These are phyloP conservation scores for Aricia artaxerxes DNA, from an alignment of 2,888 invertebrate genomes.

Conservation along the genomic window DNA sequence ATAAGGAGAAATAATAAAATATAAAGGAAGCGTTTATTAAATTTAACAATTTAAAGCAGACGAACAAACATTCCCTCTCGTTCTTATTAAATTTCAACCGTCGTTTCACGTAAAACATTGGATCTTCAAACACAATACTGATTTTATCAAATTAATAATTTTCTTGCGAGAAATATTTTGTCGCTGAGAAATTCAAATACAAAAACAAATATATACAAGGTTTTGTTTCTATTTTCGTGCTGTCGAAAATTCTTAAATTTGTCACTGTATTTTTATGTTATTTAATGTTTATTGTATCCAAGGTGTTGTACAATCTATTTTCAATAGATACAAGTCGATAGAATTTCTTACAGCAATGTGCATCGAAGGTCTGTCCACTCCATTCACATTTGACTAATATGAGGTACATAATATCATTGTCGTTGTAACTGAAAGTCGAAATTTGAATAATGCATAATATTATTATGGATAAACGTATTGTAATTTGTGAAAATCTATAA, in stretches of 20 bases:
- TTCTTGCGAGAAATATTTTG: conserved; percentile 14
- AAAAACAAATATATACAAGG: background rate
- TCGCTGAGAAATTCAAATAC: conserved; percentile 8
- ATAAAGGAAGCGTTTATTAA: background rate
- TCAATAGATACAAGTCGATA: background rate
- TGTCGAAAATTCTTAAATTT: background rate
- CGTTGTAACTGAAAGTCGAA: too few relatives aligned
- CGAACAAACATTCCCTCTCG: conserved; percentile 19
- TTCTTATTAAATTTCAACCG: conserved; percentile 19
- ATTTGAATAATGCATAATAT: too few relatives aligned
- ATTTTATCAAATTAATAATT: conserved; percentile 23
- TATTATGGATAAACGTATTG: too few relatives aligned
- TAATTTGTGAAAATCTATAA: too few relatives aligned
- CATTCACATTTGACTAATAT: too few relatives aligned
- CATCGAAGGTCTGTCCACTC: too few relatives aligned
- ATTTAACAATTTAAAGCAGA: conserved; percentile 16
- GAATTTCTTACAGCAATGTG: too few relatives aligned
- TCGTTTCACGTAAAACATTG: conserved; percentile 10
- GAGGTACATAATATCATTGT: too few relatives aligned
- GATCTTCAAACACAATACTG: conserved; percentile 23
- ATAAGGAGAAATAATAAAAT: conserved; percentile 10
- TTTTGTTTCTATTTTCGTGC: background rate
- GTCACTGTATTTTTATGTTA: background rate
- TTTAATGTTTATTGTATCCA: background rate
- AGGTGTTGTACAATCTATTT: background rate